Evolutionary conservation across 2,113 vertebrate genomes (phyloP).

Genomic region (Microtus montanus): DNA sequence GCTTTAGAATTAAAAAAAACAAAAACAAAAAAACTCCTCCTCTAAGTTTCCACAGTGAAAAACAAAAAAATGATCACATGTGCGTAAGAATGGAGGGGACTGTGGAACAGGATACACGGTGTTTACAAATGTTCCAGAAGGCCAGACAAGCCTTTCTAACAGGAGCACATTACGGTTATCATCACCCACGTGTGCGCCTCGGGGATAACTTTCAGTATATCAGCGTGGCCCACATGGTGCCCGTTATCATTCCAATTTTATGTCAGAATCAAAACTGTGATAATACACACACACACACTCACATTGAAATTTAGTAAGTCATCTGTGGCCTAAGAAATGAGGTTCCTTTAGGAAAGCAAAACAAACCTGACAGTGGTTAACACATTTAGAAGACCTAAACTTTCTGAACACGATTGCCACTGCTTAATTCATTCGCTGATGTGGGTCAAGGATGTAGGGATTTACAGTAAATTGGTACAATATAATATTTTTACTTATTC

Average conservation of each 20-base stretch:
- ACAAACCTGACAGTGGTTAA: too few relatives aligned
- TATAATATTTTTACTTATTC: too few relatives aligned
- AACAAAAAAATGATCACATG: not conserved
- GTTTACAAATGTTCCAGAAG: constrained; percentile 59
- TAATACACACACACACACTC: not conserved
- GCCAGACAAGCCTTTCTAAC: constrained; percentile 52
- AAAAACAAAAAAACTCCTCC: not conserved
- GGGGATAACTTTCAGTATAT: constrained; percentile 63
- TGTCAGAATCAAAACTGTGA: constrained; percentile 63
- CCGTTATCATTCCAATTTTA: constrained; percentile 66
- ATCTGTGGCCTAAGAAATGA: too few relatives aligned
- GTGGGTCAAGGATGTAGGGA: too few relatives aligned
- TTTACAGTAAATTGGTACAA: too few relatives aligned
- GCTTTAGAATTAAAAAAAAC: not conserved
- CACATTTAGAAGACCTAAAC: too few relatives aligned
- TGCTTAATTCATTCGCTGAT: too few relatives aligned
- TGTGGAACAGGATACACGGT: not conserved
- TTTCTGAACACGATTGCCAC: too few relatives aligned
- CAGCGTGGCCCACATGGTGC: constrained; percentile 67
- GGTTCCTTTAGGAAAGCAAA: too few relatives aligned
- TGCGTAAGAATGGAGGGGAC: constrained; percentile 17
- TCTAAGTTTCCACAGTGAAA: constrained; percentile 55
- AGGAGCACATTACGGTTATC: constrained; percentile 59
- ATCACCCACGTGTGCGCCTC: constrained; percentile 21
- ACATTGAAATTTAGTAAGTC: too few relatives aligned